Percentiles rank a stretch among this genome's conserved stretches.
These are phyloP conservation scores for Punctoribates punctum DNA, from an alignment of 2,888 invertebrate genomes.

Conservation along the genomic window DNA sequence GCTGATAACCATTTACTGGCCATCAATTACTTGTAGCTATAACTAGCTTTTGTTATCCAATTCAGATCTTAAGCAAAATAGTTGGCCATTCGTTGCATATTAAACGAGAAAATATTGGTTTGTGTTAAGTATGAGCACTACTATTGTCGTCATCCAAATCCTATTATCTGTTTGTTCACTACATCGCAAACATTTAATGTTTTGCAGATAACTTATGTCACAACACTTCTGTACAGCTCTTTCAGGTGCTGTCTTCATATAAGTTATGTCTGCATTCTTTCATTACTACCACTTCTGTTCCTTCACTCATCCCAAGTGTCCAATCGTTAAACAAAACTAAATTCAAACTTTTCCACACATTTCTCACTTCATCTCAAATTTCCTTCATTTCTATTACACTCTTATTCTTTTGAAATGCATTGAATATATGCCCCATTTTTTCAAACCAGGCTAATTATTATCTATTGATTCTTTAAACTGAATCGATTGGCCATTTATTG, in stretches of 20 bases:
- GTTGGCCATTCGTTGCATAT: constrained; percentile 23
- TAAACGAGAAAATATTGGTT: constrained; percentile 23
- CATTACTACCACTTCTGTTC: constrained; percentile 12
- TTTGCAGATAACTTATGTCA: constrained; percentile 18
- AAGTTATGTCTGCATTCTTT: constrained; percentile 23
- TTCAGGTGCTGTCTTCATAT: constrained; percentile 29
- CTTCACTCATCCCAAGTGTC: constrained; percentile 9
- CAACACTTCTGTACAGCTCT: background rate
- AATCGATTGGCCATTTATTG: too few relatives aligned
- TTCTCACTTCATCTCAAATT: too few relatives aligned
- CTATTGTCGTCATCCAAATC: constrained; percentile 9
- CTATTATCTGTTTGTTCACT: constrained; percentile 21
- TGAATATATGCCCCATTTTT: too few relatives aligned
- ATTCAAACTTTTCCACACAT: background rate
- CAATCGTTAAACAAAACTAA: constrained; percentile 1
- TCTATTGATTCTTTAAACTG: too few relatives aligned
- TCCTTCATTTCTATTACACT: too few relatives aligned
- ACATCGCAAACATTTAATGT: constrained; percentile 12
- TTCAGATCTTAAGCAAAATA: constrained; percentile 20
- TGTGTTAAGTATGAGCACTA: background rate
- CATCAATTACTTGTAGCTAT: constrained; percentile 16
- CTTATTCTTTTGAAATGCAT: too few relatives aligned
- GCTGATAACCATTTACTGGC: constrained; percentile 20
- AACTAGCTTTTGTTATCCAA: constrained; percentile 23
- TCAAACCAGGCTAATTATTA: too few relatives aligned